These are phyloP conservation scores for Enteromius thamalakanensis DNA, from an alignment of 2,797 vertebrate species.

Conservation along the genomic window DNA sequence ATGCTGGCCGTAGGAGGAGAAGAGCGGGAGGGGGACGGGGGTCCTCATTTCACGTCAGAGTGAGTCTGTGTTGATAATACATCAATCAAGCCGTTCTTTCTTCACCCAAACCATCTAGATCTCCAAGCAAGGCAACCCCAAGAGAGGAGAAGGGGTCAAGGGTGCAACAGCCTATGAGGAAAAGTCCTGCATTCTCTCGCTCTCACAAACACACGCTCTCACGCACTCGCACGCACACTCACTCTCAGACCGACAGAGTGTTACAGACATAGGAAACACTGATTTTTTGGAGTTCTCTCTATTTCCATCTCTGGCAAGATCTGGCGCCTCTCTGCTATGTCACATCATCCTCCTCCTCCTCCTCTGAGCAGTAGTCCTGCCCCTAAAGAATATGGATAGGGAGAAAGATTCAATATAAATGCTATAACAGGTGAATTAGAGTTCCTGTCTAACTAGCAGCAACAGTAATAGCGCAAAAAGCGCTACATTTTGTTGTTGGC, in stretches of 20 bases:
- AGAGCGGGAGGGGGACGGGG: slow-evolving; percentile 54
- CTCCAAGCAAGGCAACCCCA: slow-evolving; percentile 55
- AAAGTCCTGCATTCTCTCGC: slow-evolving; percentile 61
- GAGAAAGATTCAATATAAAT: slow-evolving; percentile 7
- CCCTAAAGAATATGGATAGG: slow-evolving; percentile 76
- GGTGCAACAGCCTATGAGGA: slow-evolving; percentile 64
- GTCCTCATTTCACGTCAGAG: slow-evolving; percentile 57
- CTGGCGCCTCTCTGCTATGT: slow-evolving; percentile 77
- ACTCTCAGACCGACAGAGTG: slow-evolving; percentile 60
- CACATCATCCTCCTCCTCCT: slow-evolving; percentile 77
- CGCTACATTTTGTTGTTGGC: background rate
- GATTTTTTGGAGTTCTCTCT: slow-evolving; percentile 61
- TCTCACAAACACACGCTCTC: slow-evolving; percentile 39
- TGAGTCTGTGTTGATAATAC: slow-evolving; percentile 63
- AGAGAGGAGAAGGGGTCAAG: slow-evolving; percentile 56
- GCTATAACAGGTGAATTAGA: background rate
- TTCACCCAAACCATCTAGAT: slow-evolving; percentile 60
- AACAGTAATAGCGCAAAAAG: background rate
- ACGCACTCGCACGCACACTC: slow-evolving; percentile 46
- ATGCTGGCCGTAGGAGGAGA: slow-evolving; percentile 42
- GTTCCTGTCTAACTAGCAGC: background rate
- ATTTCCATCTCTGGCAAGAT: slow-evolving; percentile 64
- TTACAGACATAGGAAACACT: slow-evolving; percentile 70
- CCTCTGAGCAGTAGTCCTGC: slow-evolving; percentile 95
- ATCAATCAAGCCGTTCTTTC: slow-evolving; percentile 56